phyloP scores from a whole-genome alignment of 2,113 vertebrate genomes.

The Corythaeola cristata region DNA sequence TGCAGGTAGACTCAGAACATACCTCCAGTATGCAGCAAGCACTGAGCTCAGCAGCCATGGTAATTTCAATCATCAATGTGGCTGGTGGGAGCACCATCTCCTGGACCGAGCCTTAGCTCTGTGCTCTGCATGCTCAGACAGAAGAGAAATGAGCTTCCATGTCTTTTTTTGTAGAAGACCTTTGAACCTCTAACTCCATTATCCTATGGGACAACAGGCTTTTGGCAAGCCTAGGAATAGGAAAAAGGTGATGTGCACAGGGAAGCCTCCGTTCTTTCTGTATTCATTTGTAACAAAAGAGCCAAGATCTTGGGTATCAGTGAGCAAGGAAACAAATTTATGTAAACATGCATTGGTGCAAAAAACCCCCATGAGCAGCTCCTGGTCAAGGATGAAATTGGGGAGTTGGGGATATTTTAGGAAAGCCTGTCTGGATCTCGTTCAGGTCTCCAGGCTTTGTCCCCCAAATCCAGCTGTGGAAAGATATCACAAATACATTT shows the following conservation, averaged over 20 bases:
- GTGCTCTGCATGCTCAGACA: background rate
- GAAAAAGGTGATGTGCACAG: background rate
- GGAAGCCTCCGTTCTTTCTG: background rate
- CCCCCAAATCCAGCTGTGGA: background rate
- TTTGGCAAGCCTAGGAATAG: background rate
- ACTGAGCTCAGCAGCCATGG: background rate
- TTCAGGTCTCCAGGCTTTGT: background rate
- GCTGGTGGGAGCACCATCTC: background rate
- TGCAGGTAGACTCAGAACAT: background rate
- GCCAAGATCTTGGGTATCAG: background rate
- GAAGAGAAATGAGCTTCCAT: background rate
- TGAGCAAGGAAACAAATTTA: background rate
- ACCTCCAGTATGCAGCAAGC: background rate
- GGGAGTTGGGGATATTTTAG: background rate
- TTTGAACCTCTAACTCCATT: rapidly evolving
- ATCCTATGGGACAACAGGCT: background rate
- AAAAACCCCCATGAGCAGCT: rapidly evolving
- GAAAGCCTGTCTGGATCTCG: background rate
- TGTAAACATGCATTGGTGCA: background rate
- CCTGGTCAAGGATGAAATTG: background rate
- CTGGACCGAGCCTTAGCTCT: background rate
- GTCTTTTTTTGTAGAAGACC: background rate
- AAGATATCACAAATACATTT: background rate
- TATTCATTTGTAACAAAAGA: background rate
- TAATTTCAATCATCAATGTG: background rate